Evolutionary conservation across 2,113 vertebrate species (phyloP), one percentile per base, ranked within the genome.

Genomic region (Phylloscopus trochiloides): DNA sequence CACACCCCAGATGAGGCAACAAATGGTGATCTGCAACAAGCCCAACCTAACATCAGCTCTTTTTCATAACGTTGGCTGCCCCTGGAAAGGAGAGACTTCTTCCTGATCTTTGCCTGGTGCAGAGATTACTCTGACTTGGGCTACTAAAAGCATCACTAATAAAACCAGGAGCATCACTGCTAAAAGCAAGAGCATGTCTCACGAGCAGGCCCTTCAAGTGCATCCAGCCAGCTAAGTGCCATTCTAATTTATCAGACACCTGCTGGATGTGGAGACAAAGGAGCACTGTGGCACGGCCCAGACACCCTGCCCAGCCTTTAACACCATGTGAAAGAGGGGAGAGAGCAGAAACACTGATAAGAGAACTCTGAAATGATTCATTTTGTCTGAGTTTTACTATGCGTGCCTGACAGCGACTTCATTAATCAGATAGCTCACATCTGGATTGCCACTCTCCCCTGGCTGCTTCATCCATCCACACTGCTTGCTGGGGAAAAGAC

Each of bases 331-430:
- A 87, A 81, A 94, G 58, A 59, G 21, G 1, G 3, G 12, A 32
- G 18, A 76, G 38, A 91, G 80, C 43, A 94, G 90, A 94, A 96
- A 93, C 19, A 58, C 48, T 15, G 4, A 38, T 86, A 94, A 65
- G 32, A 90, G 34, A 91, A 91, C 61, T 80, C 63, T 57, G 86
- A 92, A 94, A 89, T 95, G 9, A 96, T 96, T 95, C 68, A 94
- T 76, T 91, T 91, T 63, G 58, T 92, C 94, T 54, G 76, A 90
- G 84, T 94, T 96, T 96, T 96, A 94, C 73, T 93, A 68, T 94
- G 74, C 58, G 29, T 74, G 90, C 75, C 82, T 86, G 71, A 80
- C 40, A 71, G 51, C 67, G 72, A 92, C 85, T 88, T 88, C 65
- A 67, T 80, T 88, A 96, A 96, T 80, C 85, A 76, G 74, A 68